These are phyloP conservation scores for Drosophila borborema DNA, from an alignment of 2,888 invertebrate genomes.

Conservation along the genomic window DNA sequence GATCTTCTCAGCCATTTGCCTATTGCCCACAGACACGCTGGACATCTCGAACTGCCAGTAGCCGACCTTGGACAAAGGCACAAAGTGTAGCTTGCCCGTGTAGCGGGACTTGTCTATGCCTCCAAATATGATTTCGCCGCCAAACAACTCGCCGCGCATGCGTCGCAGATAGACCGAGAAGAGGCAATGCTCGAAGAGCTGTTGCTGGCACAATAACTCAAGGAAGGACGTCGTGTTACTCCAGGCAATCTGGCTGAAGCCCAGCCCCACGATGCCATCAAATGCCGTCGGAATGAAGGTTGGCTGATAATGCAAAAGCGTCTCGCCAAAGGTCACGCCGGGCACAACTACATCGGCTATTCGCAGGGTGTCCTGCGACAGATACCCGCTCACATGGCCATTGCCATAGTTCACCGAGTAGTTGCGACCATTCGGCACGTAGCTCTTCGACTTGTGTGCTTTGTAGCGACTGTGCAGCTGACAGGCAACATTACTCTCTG, in stretches of 20 bases:
- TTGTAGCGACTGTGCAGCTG: slow-evolving; percentile 98
- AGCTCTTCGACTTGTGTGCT: slow-evolving; percentile 92
- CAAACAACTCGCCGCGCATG: slow-evolving; percentile 4
- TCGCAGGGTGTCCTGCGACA: slow-evolving; percentile 91
- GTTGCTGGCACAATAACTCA: slow-evolving; percentile 38
- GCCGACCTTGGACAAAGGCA: slow-evolving; percentile 36
- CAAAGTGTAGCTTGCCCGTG: slow-evolving; percentile 45
- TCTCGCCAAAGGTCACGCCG: slow-evolving; percentile 54
- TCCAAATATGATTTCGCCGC: slow-evolving; percentile 62
- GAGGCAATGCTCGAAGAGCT: slow-evolving; percentile 34
- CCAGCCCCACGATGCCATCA: slow-evolving; percentile 64
- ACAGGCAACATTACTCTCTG: slow-evolving; percentile 95
- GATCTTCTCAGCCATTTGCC: slow-evolving; percentile 1
- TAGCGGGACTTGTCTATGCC: slow-evolving; percentile 42
- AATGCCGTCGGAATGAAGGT: slow-evolving; percentile 42
- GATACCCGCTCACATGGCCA: slow-evolving; percentile 96
- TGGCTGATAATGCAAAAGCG: slow-evolving; percentile 30
- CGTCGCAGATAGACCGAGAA: slow-evolving; percentile 58
- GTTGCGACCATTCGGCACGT: slow-evolving; percentile 93
- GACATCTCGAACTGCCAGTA: slow-evolving; percentile 54
- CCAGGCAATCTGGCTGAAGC: slow-evolving; percentile 47
- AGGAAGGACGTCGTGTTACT: slow-evolving; percentile 45
- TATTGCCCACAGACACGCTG: slow-evolving; percentile 25
- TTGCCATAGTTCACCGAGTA: slow-evolving; percentile 97
- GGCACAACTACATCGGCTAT: slow-evolving; percentile 35